Percentiles rank a stretch among this genome's conserved stretches.
Conservation (phyloP, 1,140 invertebrate species). For the Hyposmocoma kahamanoa region DNA sequence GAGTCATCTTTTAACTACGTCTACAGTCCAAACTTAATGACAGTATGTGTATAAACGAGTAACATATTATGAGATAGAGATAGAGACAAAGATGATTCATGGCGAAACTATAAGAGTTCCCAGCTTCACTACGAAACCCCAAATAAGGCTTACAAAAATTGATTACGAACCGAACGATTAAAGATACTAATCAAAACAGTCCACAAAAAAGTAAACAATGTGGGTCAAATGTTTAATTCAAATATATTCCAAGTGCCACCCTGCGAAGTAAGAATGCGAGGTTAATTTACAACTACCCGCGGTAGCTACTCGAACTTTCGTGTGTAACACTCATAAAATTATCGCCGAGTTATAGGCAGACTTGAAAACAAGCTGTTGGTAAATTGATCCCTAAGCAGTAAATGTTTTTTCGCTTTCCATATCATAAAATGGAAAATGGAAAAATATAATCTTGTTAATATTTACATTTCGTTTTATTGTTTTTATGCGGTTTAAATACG, state of each 20-base stretch:
- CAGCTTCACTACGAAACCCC: too few relatives aligned
- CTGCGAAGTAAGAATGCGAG: not conserved
- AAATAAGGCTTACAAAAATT: not conserved
- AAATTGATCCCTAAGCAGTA: constrained; percentile 32
- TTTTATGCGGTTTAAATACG: too few relatives aligned
- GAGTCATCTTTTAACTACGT: too few relatives aligned
- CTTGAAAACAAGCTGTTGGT: constrained; percentile 38
- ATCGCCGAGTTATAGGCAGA: constrained; percentile 31
- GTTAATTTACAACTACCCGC: constrained; percentile 1
- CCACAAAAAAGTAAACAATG: constrained; percentile 2
- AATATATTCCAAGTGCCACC: constrained; percentile 1
- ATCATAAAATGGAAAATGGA: too few relatives aligned
- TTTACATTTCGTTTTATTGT: too few relatives aligned
- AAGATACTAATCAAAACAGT: not conserved
- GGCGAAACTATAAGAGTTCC: too few relatives aligned
- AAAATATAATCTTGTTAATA: too few relatives aligned
- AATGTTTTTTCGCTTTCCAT: not conserved
- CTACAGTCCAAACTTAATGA: too few relatives aligned
- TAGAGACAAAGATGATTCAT: too few relatives aligned
- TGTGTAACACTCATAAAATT: constrained; percentile 43
- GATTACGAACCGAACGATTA: not conserved
- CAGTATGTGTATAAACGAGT: too few relatives aligned
- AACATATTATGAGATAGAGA: too few relatives aligned
- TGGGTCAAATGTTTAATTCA: not conserved
- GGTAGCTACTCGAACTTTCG: constrained; percentile 29